Evolutionary conservation across 2,797 vertebrate species (phyloP), one percentile per base, ranked within the genome.

Genomic region (Clarias fuscus): DNA sequence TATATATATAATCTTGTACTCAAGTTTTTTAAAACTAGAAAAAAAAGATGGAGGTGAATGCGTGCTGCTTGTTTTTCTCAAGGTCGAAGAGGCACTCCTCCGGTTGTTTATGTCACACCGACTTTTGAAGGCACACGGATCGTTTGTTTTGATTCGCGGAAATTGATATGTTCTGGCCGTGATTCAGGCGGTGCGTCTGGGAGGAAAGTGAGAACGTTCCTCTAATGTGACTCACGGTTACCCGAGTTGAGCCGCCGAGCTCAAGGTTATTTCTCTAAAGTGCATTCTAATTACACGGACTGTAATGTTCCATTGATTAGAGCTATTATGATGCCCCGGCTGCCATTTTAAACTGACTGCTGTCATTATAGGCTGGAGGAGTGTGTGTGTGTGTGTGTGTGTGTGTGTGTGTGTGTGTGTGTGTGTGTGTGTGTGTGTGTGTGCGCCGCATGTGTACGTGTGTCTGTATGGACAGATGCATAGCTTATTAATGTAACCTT

Each of bases 261-360:
- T 43, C 87, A 88, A 91, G 90, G 84, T 88, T 85, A 91, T 86
- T 82, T 82, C 53, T 53, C 43, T 78, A 48, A 86, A 86, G 82
- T 88, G 86, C 67, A 72, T 56, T 37, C 56, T 73, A 89, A 88
- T 87, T 83, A 88, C 75, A 62, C 77, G 3, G n/a, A 70, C 76
- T 86, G 84, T 88, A 77, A 84, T 80, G 65, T 88, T 82, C 73
- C 85, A 89, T 88, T 89, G 89, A 91, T 89, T 89, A 78, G 43
- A 27, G 56, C 77, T 84, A 76, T 88, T 78, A 85, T 48, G 70
- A 48, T 78, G 82, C 65, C 80, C 83, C 88, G 80, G 83, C 53
- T 83, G 80, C 64, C 68, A 37, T 82, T 88, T 85, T 82, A 24
- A 75, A 84, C 43, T 64, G 78, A 78, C 58, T 27, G 27, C 40